phyloP scores from a whole-genome alignment of 2,888 invertebrate genomes.

The Andrena hattorfiana region DNA sequence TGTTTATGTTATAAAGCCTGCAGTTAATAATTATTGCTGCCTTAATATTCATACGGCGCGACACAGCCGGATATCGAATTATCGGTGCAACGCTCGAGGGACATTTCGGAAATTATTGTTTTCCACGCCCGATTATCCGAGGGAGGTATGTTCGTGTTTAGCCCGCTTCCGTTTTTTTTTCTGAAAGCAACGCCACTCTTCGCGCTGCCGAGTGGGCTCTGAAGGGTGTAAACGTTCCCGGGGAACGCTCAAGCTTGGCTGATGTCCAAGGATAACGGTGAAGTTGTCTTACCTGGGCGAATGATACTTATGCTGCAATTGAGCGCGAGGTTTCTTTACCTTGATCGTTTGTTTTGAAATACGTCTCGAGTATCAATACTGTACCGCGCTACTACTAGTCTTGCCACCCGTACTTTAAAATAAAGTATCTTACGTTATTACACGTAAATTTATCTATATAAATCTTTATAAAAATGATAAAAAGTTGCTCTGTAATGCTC shows the following conservation, averaged over 20 bases:
- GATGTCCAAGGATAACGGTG: slow-evolving; percentile 56
- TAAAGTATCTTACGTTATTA: too few species aligned
- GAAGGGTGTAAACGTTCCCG: slow-evolving; percentile 33
- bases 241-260: slow-evolving; percentile 56
- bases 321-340: slow-evolving; percentile 1
- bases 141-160: neutral
- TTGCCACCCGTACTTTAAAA: too few species aligned
- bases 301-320: slow-evolving; percentile 22
- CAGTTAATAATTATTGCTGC: neutral
- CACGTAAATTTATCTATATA: too few species aligned
- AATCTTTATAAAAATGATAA: too few species aligned
- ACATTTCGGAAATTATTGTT: neutral
- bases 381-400: neutral
- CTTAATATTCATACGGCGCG: neutral
- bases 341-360: slow-evolving; percentile 6
- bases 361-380: neutral
- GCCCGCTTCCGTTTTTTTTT: neutral
- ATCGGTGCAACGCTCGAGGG: neutral
- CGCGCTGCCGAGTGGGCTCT: slow-evolving; percentile 15
- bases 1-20: neutral
- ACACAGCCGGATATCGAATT: neutral
- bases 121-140: too few species aligned
- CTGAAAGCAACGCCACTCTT: slow-evolving; percentile 1
- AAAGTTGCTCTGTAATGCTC: too few species aligned
- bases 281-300: slow-evolving; percentile 45